Base-by-base conservation (phyloP, 2,888 invertebrate genomes). In the Micropterix aruncella region DNA sequence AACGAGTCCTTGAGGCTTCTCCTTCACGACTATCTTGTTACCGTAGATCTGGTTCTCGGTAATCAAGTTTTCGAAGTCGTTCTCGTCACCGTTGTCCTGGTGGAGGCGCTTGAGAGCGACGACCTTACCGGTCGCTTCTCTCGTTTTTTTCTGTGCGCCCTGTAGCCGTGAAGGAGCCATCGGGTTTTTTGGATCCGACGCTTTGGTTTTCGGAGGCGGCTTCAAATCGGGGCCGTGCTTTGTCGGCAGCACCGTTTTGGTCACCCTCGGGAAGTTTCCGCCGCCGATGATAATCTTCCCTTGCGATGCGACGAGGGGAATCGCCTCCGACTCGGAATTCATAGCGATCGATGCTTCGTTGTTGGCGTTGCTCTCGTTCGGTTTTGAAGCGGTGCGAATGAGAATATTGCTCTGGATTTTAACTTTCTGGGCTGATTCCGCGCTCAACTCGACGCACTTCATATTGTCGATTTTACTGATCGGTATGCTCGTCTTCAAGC, bases 31-130 rank as follows among this genome's bases (percentile, higher is more conserved):
- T 60, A 71, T 71, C 60, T 71, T 71, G 52, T 71, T 70, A 51
- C 70, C 70, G 54, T 70, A 71, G 48, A 73, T 73, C 60, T 72
- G 70, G 58, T 72, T 73, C 56, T 71, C 70, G 18, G 71, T 70
- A 39, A 72, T 73, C 52, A 73, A 60, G 57, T 72, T 72, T 53
- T 73, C 73, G 54, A 72, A 73, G 55, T 73, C 72, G 47, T 70
- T 68, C 54, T 70, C 70, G 52, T 71, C 70, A 50, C 63, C 64
- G 52, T 67, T 66, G 43, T 70, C 70, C 48, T 70, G 70, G 50
- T 69, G 70, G 48, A 67, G 56, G 39, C 69, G 57, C 56, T 71
- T 71, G 41, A 70, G 55, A 38, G 71, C 63, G 9, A 71, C 70
- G 1, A 71, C 70, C 56, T 70, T 70, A 37, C 46, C 40, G 66